These are phyloP conservation scores for Mirza zaza DNA, from an alignment of 2,113 vertebrate species.

Conservation along the genomic window DNA sequence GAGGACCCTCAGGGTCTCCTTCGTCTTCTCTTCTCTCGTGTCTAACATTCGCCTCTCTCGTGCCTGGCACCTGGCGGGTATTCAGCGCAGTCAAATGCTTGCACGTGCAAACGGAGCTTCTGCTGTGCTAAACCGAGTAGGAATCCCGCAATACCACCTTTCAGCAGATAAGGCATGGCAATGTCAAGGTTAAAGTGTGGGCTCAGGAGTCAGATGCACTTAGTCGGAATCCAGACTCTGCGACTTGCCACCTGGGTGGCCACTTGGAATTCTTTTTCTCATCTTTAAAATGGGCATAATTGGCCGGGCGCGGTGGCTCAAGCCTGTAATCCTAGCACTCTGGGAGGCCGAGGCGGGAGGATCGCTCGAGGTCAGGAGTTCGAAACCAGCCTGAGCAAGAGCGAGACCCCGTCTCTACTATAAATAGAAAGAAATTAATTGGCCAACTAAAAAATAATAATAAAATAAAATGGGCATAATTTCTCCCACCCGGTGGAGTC, in stretches of 20 bases:
- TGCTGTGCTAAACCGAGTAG: rapidly evolving
- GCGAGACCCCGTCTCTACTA: no score
- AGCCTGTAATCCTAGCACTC: no score
- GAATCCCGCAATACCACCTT: background rate
- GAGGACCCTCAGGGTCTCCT: background rate
- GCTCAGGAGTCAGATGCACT: background rate
- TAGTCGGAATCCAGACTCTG: background rate
- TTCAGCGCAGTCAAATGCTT: background rate
- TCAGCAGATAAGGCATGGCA: background rate
- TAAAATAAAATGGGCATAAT: no score
- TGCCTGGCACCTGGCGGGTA: background rate
- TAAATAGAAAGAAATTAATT: no score
- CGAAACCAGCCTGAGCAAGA: no score
- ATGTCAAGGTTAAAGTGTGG: background rate
- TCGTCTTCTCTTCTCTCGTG: background rate
- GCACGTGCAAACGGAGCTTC: background rate
- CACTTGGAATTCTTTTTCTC: background rate
- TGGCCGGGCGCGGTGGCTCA: no score
- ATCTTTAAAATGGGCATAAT: background rate
- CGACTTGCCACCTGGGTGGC: background rate
- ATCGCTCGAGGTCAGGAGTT: no score
- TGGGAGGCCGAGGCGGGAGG: no score
- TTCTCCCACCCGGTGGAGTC: background rate
- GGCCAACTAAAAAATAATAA: no score
- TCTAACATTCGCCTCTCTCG: background rate